Base-by-base conservation (phyloP, 1,140 invertebrate species). In the Drosophila pseudoananassae region DNA sequence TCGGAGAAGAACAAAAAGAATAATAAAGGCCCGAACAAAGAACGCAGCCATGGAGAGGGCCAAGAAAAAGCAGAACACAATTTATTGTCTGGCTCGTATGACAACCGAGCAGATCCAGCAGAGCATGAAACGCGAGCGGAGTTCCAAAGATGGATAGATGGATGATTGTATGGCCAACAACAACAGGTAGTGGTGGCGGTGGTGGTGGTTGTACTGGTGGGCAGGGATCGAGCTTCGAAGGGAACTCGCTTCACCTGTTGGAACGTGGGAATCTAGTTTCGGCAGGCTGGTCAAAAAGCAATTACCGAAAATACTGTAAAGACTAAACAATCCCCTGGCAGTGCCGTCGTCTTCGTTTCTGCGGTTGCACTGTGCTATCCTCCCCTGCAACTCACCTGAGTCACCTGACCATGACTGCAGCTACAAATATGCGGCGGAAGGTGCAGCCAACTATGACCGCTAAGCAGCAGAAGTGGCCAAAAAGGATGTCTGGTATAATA, bases 261-360 rank as follows among this genome's bases (percentile, higher is more conserved):
- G 50, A 85, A 85, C 81, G 81, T 85, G 81, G 83, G 82, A 85
- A 85, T 65, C 72, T 76, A 31, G 61, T 56, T 64, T 60, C 69
- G 54, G 14, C 27, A 10, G 40, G 4, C 40, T 57, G 25, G 15
- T 60, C 57, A 36, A 57, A 83, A 71, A 59, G 64, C 82, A 84
- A 84, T 84, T 84, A 84, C 68, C 82, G 40, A 58, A 50, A 68
- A 55, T 47, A 54, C 60, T 53, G 38, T 36, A 53, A 50, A 17
- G 25, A 9, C 15, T 61, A 17, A 36, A 23, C 27, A 45, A 27
- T 51, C 38, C 27, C 54, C 10, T 23, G 25, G 56, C 31, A 45
- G 49, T 12, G 46, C 25, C 25, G 25, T 20, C 23, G 10, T 20
- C 47, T 17, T 29, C 33, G 33, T 3, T 43, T 23, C 64, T 70